Conservation (phyloP, 2,888 invertebrate species). For the Thera obeliscata region DNA sequence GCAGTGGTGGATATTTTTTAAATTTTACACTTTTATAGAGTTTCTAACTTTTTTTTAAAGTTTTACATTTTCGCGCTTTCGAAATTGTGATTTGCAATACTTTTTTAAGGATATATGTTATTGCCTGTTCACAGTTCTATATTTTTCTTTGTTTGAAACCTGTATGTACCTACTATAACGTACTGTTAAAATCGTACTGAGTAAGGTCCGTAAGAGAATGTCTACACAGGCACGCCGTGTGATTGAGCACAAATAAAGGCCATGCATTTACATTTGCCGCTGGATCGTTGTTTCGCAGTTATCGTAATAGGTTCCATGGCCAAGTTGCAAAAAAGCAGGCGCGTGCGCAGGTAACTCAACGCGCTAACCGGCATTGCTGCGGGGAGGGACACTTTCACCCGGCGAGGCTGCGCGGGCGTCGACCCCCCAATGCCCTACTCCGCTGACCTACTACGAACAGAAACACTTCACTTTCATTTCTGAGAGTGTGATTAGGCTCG, state of each 20-base stretch:
- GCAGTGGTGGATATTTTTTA: background rate
- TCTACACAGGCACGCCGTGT: slow-evolving; percentile 46
- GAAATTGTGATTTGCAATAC: no score
- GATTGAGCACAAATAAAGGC: slow-evolving; percentile 71
- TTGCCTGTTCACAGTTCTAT: background rate
- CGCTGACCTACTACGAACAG: slow-evolving; percentile 80
- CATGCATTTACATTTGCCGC: slow-evolving; percentile 75
- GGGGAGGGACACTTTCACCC: slow-evolving; percentile 80
- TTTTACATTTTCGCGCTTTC: no score
- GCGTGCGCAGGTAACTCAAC: slow-evolving; percentile 74
- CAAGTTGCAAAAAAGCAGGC: slow-evolving; percentile 81
- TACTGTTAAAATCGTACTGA: slow-evolving; percentile 3
- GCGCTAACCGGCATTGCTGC: slow-evolving; percentile 63
- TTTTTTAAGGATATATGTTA: no score
- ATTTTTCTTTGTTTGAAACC: background rate
- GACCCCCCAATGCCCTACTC: slow-evolving; percentile 81
- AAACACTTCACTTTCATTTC: slow-evolving; percentile 83
- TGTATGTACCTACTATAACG: background rate
- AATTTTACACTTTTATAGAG: background rate
- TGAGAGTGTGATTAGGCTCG: slow-evolving; percentile 73
- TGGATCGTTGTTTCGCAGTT: slow-evolving; percentile 75
- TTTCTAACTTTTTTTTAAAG: no score
- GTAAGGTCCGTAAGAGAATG: slow-evolving; percentile 34
- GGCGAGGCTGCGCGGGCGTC: slow-evolving; percentile 83
- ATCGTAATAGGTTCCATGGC: slow-evolving; percentile 82